Evolutionary conservation across 1,140 invertebrate species (phyloP).

Genomic region (Antheraea mylitta): DNA sequence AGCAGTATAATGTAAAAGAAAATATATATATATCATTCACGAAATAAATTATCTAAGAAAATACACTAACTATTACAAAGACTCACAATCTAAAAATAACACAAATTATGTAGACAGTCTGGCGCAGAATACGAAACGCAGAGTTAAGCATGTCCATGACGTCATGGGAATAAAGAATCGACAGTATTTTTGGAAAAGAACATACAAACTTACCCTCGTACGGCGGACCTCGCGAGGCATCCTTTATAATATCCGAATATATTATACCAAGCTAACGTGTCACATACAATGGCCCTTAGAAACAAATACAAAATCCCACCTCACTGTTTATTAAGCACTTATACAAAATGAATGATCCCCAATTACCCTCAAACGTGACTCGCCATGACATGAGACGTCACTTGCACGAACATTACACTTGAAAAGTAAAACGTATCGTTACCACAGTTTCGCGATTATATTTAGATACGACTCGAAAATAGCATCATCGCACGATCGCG

Average conservation of each 20-base stretch:
- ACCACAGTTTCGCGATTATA: not conserved
- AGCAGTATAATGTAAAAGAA: not conserved
- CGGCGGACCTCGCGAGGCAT: slow-evolving; percentile 35
- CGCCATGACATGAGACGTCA: slow-evolving; percentile 7
- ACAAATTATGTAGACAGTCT: not conserved
- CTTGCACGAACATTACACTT: not conserved
- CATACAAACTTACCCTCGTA: slow-evolving; percentile 34
- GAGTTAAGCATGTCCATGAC: not conserved
- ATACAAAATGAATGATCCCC: slow-evolving; percentile 3
- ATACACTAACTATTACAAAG: not conserved
- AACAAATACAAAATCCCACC: slow-evolving; percentile 13
- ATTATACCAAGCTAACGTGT: slow-evolving; percentile 17
- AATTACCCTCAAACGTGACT: slow-evolving; percentile 9
- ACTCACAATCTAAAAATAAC: not conserved
- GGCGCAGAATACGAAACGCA: not conserved
- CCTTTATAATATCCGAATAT: slow-evolving; percentile 11
- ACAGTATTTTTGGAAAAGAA: not conserved
- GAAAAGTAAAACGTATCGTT: not conserved
- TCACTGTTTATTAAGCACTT: slow-evolving; percentile 18
- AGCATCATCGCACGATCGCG: no score
- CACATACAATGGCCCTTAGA: slow-evolving; percentile 14
- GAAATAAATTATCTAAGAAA: not conserved
- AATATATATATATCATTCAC: not conserved
- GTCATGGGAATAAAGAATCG: not conserved
- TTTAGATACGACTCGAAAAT: not conserved